A percentile compares a stretch with the other conserved stretches of the same genome.
Conservation (phyloP, 2,888 invertebrate species). For the Magallana nippona region DNA sequence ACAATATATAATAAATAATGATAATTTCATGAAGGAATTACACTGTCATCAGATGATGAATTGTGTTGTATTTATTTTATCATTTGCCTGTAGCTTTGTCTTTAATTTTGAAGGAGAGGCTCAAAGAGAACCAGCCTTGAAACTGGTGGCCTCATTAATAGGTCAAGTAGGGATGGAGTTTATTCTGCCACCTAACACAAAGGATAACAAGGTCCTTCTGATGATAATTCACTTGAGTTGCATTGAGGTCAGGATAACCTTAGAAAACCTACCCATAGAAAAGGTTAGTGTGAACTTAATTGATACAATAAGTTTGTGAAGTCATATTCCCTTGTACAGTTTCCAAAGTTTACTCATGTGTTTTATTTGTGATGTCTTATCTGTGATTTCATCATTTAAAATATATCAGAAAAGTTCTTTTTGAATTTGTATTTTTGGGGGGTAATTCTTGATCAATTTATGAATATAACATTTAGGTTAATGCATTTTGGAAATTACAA, state of each 20-base stretch:
- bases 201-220: slow-evolving; percentile 89
- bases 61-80: too few species aligned
- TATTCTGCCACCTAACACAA: slow-evolving; percentile 83
- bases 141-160: slow-evolving; percentile 89
- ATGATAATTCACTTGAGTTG: slow-evolving; percentile 91
- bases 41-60: too few species aligned
- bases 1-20: background rate
- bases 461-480: too few species aligned
- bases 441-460: too few species aligned
- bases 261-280: slow-evolving; percentile 90
- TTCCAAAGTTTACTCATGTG: background rate
- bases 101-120: slow-evolving; percentile 84
- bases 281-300: slow-evolving; percentile 79
- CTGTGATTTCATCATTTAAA: too few species aligned
- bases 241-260: slow-evolving; percentile 95
- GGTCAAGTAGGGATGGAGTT: slow-evolving; percentile 92
- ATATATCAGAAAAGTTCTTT: too few species aligned
- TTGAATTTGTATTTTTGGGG: too few species aligned
- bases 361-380: too few species aligned
- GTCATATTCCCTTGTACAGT: background rate
- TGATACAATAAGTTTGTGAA: background rate
- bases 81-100: background rate
- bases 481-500: too few species aligned
- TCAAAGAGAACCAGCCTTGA: slow-evolving; percentile 93
- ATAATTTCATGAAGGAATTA: background rate